Base-by-base conservation (phyloP, 2,888 invertebrate species). In the Meta bourneti region DNA sequence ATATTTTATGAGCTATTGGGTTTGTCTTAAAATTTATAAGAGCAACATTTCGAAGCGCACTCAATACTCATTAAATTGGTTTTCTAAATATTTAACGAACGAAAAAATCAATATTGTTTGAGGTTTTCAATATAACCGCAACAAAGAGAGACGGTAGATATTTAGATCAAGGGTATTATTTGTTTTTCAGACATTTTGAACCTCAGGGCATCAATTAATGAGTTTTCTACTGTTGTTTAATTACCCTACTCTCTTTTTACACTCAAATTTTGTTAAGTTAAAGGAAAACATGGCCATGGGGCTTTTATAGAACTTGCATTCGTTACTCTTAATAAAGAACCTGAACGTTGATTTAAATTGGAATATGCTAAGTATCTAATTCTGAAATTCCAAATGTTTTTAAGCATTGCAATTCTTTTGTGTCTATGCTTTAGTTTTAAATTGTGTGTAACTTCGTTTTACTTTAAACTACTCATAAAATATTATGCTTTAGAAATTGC, bases 1-100 rank as follows among this genome's bases (percentile, higher is more conserved):
- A 61, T 61, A 61, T 61, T 61, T 61, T 61, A 61, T 61, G 61
- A 9, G 61, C 61, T 61, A 78, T n/a, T 51, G n/a, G 51, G n/a
- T 52, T 78, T 78, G 52, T 78, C 51, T 78, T 16, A 52, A 52
- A 52, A 9, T 78, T 78, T 52, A 52, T 16, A 16, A 61, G 61
- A 7, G 61, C 16, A 61, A 61, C 11, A 16, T 11, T 61, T 16
- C 16, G 34, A 34, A 34, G 34, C 61, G 5, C 61, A 13, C 61
- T 61, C 61, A 16, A 61, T 61, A 61, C 16, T 61, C 61, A 61
- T 61, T 61, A 8, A 61, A 61, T 61, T 16, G 16, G 61, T 9
- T 61, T 11, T 16, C 61, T 61, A 61, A 61, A 61, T 61, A 61
- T 61, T 6, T 61, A 16, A 61, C 8, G 61, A 61, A 61, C 16